Percentiles rank a stretch among this genome's conserved stretches.
These are phyloP conservation scores for Eudorcas thomsonii DNA, from an alignment of 2,113 vertebrate species.

Conservation along the genomic window DNA sequence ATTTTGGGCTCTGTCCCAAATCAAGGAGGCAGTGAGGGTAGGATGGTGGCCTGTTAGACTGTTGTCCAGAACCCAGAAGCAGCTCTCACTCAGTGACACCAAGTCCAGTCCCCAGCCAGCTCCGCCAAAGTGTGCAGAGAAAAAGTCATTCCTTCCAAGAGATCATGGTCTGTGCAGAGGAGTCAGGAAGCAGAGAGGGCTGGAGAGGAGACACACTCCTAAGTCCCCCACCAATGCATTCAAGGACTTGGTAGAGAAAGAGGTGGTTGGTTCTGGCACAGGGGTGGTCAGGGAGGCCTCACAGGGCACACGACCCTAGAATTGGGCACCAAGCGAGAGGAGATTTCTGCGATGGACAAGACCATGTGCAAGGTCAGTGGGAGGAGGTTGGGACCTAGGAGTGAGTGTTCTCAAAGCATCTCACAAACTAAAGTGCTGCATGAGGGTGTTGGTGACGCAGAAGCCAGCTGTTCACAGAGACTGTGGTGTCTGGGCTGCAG, in stretches of 20 bases:
- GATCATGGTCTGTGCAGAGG: not conserved
- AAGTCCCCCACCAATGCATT: accelerated
- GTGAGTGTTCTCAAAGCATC: not conserved
- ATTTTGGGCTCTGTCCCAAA: not conserved
- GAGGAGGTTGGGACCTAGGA: not conserved
- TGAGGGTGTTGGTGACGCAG: accelerated
- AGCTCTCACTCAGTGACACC: not conserved
- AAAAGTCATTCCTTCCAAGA: not conserved
- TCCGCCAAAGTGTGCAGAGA: not conserved
- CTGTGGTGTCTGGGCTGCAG: accelerated
- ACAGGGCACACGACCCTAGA: not conserved
- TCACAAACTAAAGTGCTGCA: accelerated
- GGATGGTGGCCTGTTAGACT: not conserved
- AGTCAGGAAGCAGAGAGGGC: accelerated
- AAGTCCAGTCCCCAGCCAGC: not conserved
- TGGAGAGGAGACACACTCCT: not conserved
- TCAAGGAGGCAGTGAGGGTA: not conserved
- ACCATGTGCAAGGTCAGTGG: accelerated
- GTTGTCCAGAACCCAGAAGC: not conserved
- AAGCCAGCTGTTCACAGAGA: not conserved
- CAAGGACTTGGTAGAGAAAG: not conserved
- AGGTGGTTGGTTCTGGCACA: not conserved
- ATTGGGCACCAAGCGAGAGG: not conserved
- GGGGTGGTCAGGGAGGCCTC: not conserved
- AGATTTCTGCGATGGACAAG: not conserved